These are phyloP conservation scores for Noctua comes DNA, from an alignment of 2,888 invertebrate species.

Conservation along the genomic window DNA sequence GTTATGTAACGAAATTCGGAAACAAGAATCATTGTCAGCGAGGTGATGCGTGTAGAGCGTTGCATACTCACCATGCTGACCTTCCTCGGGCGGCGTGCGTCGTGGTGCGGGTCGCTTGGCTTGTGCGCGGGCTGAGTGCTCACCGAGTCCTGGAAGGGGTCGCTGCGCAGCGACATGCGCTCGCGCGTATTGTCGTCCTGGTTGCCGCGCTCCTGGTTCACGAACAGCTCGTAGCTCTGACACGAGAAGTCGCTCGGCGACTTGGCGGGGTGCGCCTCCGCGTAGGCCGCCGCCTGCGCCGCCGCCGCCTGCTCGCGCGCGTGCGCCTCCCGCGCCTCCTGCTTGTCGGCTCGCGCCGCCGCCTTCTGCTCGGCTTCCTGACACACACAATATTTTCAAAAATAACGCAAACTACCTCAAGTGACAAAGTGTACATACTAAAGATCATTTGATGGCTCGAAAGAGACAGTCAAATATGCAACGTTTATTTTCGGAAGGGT, in stretches of 20 bases:
- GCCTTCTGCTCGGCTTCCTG: conserved; percentile 97
- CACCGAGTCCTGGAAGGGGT: conserved; percentile 96
- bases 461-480: background rate
- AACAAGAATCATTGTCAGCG: conserved; percentile 83
- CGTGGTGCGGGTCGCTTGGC: conserved; percentile 90
- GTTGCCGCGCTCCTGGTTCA: conserved; percentile 96
- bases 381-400: background rate
- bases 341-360: conserved; percentile 92
- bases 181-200: conserved; percentile 97
- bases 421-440: background rate
- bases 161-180: conserved; percentile 97
- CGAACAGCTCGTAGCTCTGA: conserved; percentile 97
- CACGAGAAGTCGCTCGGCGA: conserved; percentile 98
- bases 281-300: conserved; percentile 91
- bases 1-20: conserved; percentile 4
- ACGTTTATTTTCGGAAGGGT: background rate
- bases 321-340: conserved; percentile 90
- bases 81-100: conserved; percentile 93
- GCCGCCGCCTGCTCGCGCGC: conserved; percentile 92
- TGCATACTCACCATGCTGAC: conserved; percentile 96
- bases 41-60: conserved; percentile 74
- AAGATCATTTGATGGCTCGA: background rate
- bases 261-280: conserved; percentile 93
- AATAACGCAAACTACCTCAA: background rate
- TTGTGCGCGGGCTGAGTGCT: conserved; percentile 94